Base-by-base conservation (phyloP, 2,888 invertebrate genomes). In the Panzeria rudis region DNA sequence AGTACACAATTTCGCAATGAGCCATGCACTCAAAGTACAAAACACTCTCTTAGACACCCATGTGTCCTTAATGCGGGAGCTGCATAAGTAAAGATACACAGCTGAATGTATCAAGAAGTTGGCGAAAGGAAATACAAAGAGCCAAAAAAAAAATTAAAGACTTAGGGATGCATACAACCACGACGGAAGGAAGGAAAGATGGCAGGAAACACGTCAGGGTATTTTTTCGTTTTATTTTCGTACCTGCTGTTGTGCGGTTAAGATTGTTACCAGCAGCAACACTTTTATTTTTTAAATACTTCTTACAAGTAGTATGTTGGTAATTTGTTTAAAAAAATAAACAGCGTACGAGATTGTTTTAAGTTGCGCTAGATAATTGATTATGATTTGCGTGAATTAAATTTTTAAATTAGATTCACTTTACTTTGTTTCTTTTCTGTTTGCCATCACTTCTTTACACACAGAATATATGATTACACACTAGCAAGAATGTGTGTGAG, bases 321-420 rank as follows among this genome's bases (percentile, higher is more conserved):
- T 73, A 86, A 83, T 83, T 80, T 85, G 62, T 77, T 69, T 50
- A 56, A 47, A 79, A 79, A 71, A 38, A 73, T 47, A 64, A 73
- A 59, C 64, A 64, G 15, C 69, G 78, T 69, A 66, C 52, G 78
- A 84, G 75, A 86, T 83, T 86, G 78, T 78, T 78, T 78, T 71
- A 82, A 82, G 78, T 78, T 29, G n/a, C 78, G 78, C 81, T 44
- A 69, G 78, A 82, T 85, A 85, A 85, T 85, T 85, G 84, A 85
- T 85, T 85, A 85, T 78, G 84, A 85, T 77, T 78, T 85, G 81
- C 78, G 84, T 81, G 84, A 82, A 85, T 85, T 85, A 82, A 85
- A 85, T 85, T 82, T 82, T 68, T 78, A 80, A 78, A 82, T 84
- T 81, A 84, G 71, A 82, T 79, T 68, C 69, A 54, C 71, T 75